These are phyloP conservation scores for Lithosia quadra DNA, from an alignment of 2,888 invertebrate species.

Conservation along the genomic window DNA sequence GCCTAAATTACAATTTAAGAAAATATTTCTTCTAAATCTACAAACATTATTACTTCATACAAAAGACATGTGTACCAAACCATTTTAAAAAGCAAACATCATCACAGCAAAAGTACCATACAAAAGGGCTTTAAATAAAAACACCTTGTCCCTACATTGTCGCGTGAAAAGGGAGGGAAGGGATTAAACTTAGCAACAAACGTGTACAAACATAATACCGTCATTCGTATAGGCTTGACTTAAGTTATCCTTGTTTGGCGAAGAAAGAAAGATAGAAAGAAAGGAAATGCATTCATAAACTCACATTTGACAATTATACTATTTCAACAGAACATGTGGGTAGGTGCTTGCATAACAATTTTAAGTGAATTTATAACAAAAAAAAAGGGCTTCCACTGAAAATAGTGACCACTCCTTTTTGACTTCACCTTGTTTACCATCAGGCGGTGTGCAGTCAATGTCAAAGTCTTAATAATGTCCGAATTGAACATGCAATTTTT, in stretches of 20 bases:
- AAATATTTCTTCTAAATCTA: not conserved
- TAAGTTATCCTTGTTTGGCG: not conserved
- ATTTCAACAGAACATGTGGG: no score
- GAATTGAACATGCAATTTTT: no score
- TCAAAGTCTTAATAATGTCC: no score
- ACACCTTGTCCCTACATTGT: not conserved
- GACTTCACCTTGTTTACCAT: no score
- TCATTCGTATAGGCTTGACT: not conserved
- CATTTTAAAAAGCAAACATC: conserved; percentile 54
- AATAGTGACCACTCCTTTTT: no score
- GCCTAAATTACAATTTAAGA: not conserved
- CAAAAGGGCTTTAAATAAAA: not conserved
- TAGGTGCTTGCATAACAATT: no score
- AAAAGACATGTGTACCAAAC: conserved; percentile 36
- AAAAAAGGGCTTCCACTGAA: no score
- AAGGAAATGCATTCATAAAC: no score
- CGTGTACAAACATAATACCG: not conserved
- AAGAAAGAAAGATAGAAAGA: not conserved
- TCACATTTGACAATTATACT: no score
- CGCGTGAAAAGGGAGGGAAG: not conserved
- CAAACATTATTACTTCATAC: not conserved
- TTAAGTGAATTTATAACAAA: no score
- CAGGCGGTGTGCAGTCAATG: no score
- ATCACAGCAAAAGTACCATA: conserved; percentile 33
- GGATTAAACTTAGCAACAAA: not conserved